Percentiles rank a stretch among this genome's conserved stretches.
phyloP scores from a whole-genome alignment of 2,888 invertebrate species.

The Caenorhabditis becei region DNA sequence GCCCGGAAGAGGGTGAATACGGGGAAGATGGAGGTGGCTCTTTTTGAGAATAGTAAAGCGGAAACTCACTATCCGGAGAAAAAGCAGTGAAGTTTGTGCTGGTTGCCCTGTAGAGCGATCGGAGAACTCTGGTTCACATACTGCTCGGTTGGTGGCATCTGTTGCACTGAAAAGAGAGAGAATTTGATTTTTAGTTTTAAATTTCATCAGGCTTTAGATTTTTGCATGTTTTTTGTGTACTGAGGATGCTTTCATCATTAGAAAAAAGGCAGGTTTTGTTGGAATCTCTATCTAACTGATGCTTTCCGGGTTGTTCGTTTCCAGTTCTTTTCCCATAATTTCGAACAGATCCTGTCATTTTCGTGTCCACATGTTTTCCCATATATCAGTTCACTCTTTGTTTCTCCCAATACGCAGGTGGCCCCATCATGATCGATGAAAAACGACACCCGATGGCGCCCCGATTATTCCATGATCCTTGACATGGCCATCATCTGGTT shows the following conservation, averaged over 20 bases:
- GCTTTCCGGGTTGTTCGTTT: background rate
- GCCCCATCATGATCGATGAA: constrained; percentile 35
- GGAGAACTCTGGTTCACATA: constrained; percentile 81
- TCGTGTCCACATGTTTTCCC: constrained; percentile 10
- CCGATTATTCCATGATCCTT: constrained; percentile 31
- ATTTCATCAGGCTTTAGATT: background rate
- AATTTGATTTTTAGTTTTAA: background rate
- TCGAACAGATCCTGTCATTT: no score
- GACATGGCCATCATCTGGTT: constrained; percentile 18
- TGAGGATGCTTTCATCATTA: no score
- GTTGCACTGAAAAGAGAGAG: constrained; percentile 60
- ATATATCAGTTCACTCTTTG: constrained; percentile 24
- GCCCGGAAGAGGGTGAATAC: background rate
- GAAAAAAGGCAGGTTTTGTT: no score
- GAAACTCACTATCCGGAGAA: constrained; percentile 83
- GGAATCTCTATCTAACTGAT: background rate
- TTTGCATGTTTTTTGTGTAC: background rate
- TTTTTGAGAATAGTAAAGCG: constrained; percentile 23
- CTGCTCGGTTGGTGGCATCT: constrained; percentile 73
- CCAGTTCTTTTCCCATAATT: background rate
- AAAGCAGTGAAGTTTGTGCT: constrained; percentile 83
- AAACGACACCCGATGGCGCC: constrained; percentile 8
- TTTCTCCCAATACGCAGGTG: constrained; percentile 32
- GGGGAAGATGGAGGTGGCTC: background rate
- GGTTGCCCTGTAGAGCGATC: constrained; percentile 79